These are phyloP conservation scores for Ormyrus pomaceus DNA, from an alignment of 2,888 invertebrate genomes.

Conservation along the genomic window DNA sequence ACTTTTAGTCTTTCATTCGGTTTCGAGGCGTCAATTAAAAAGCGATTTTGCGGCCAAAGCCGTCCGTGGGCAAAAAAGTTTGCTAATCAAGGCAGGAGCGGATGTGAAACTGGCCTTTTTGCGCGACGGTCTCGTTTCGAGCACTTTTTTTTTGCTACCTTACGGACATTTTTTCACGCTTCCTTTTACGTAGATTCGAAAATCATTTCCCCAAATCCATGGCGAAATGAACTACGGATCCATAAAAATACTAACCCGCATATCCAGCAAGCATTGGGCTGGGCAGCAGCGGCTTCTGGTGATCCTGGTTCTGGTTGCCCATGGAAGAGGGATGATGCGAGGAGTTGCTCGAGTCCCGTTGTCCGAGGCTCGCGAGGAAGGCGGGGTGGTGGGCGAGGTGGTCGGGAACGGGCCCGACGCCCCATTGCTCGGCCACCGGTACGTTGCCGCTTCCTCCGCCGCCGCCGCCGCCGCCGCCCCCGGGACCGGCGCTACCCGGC, in stretches of 20 bases:
- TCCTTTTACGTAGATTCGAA: no score
- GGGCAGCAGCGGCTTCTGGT: constrained; percentile 79
- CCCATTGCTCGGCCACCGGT: constrained; percentile 78
- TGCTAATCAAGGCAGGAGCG: constrained; percentile 13
- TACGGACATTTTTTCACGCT: no score
- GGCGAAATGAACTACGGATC: background rate
- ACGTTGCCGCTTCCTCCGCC: constrained; percentile 76
- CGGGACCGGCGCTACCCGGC: constrained; percentile 78
- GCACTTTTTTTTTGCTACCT: background rate
- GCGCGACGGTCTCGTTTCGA: background rate
- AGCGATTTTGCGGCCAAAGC: constrained; percentile 20
- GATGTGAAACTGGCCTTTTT: background rate
- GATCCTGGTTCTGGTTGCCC: constrained; percentile 72
- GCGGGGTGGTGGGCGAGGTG: constrained; percentile 78
- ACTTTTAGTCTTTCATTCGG: constrained; percentile 2
- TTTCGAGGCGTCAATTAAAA: constrained; percentile 9
- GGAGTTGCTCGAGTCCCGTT: constrained; percentile 71
- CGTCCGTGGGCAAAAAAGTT: background rate
- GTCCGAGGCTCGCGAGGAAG: constrained; percentile 75
- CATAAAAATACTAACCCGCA: constrained; percentile 70
- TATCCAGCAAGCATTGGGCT: constrained; percentile 78
- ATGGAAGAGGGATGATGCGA: constrained; percentile 72
- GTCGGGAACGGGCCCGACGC: constrained; percentile 73
- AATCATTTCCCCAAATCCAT: background rate
- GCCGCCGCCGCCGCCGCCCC: constrained; percentile 77